Percentiles rank a stretch among this genome's conserved stretches.
These are phyloP conservation scores for Pocillopora verrucosa DNA, from an alignment of 64 coral and sea anemone species.

Conservation along the genomic window DNA sequence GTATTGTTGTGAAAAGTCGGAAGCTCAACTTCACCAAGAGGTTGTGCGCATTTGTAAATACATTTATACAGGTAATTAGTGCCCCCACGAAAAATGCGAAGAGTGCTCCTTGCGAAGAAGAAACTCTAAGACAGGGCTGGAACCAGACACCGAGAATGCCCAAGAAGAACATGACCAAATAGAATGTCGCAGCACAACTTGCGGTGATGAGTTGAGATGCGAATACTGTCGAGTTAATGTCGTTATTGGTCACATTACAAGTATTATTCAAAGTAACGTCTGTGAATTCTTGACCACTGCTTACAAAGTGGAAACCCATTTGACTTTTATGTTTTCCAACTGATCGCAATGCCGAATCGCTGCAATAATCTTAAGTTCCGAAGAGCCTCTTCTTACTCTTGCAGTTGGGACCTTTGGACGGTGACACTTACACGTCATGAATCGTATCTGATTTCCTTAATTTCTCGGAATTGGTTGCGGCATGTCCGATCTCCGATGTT, in stretches of 20 bases:
- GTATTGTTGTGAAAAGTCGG: not conserved
- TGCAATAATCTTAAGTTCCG: too few relatives aligned
- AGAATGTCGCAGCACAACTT: conserved; percentile 35
- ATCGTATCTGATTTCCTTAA: too few relatives aligned
- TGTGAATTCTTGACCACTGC: not conserved
- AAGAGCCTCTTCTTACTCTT: too few relatives aligned
- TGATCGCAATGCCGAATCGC: not conserved
- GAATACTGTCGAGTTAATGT: conserved; percentile 2
- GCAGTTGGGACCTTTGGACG: too few relatives aligned
- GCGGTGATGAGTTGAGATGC: conserved; percentile 39
- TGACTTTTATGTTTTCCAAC: not conserved
- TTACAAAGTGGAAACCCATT: not conserved
- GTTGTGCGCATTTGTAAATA: conserved; percentile 33
- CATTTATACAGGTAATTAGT: conserved; percentile 42
- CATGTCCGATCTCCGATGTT: too few relatives aligned
- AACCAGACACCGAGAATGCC: conserved; percentile 20
- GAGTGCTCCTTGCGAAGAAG: conserved; percentile 50
- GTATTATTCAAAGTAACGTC: not conserved
- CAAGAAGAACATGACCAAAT: conserved; percentile 27
- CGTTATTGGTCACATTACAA: not conserved
- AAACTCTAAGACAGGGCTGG: not conserved
- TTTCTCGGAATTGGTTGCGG: too few relatives aligned
- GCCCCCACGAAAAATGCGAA: conserved; percentile 68
- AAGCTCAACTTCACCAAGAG: conserved; percentile 33
- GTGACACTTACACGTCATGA: too few relatives aligned